Evolutionary conservation across 2,113 vertebrate genomes (phyloP).

Genomic region (Serilophus lunatus): DNA sequence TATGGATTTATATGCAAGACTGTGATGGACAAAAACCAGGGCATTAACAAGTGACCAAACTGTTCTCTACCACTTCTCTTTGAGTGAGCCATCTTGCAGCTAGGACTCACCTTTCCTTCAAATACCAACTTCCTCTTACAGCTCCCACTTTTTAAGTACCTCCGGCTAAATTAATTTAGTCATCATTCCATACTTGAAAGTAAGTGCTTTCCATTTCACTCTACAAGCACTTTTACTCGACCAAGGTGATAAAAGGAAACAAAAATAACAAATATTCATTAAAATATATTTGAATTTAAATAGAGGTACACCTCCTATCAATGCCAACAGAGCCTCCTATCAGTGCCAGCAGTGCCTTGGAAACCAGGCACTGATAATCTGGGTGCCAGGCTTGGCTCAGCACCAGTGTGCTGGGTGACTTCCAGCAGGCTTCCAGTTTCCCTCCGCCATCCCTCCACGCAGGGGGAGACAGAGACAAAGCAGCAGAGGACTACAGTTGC

Average conservation of each 20-base stretch:
- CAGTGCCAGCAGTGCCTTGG: background rate
- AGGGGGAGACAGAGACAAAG: background rate
- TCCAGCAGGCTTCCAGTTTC: background rate
- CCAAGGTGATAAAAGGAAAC: background rate
- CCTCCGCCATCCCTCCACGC: background rate
- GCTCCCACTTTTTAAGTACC: background rate
- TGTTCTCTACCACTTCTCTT: background rate
- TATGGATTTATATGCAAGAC: background rate
- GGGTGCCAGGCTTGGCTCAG: background rate
- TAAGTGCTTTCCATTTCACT: background rate
- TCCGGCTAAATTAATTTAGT: background rate
- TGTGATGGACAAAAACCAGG: background rate
- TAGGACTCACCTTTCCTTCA: background rate
- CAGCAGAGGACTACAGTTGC: accelerated
- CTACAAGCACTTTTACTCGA: background rate
- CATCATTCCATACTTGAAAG: background rate
- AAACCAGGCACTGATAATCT: background rate
- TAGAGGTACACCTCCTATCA: background rate
- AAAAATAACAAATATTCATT: background rate
- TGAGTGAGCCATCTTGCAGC: background rate
- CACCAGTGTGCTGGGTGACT: background rate
- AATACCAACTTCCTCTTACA: background rate
- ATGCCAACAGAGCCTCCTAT: background rate
- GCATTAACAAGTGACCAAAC: background rate
- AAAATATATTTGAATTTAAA: background rate